phyloP scores from a whole-genome alignment of 2,113 vertebrate genomes.

The Poeciliopsis retropinna region DNA sequence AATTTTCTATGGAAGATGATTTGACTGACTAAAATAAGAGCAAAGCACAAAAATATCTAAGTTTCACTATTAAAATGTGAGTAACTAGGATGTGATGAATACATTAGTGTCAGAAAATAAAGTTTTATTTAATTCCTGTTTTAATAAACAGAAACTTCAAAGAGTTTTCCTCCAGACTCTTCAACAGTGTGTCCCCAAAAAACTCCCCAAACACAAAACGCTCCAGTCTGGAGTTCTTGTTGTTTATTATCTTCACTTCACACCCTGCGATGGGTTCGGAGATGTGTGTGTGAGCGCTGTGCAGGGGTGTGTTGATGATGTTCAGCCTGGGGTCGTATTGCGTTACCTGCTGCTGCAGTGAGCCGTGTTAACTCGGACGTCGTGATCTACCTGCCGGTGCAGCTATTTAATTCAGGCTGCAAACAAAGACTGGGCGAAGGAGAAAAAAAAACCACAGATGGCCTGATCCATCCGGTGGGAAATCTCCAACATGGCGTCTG shows the following conservation, averaged over 20 bases:
- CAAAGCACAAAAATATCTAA: no score
- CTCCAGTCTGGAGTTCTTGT: constrained; percentile 5
- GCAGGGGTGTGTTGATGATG: not conserved
- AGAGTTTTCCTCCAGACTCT: not conserved
- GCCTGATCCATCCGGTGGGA: constrained; percentile 54
- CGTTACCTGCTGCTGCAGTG: constrained; percentile 19
- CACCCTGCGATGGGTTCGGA: not conserved
- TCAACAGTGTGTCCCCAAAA: not conserved
- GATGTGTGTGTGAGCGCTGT: not conserved
- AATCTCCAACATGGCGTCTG: constrained; percentile 50
- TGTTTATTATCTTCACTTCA: not conserved
- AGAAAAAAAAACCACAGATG: constrained; percentile 51
- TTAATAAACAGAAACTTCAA: not conserved
- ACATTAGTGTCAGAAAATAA: not conserved
- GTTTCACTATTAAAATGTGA: no score
- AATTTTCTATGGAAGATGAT: no score
- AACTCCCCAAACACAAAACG: not conserved
- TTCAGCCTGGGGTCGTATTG: constrained; percentile 8
- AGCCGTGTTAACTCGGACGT: constrained; percentile 32
- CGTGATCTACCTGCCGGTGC: constrained; percentile 50
- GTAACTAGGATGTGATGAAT: no score
- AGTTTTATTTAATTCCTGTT: not conserved
- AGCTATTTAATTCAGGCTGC: constrained; percentile 53
- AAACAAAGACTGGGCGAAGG: constrained; percentile 43
- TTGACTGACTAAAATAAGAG: no score